Percentiles rank a stretch among this genome's conserved stretches.
phyloP scores from a whole-genome alignment of 2,888 invertebrate genomes.

The Plemyria rubiginata region DNA sequence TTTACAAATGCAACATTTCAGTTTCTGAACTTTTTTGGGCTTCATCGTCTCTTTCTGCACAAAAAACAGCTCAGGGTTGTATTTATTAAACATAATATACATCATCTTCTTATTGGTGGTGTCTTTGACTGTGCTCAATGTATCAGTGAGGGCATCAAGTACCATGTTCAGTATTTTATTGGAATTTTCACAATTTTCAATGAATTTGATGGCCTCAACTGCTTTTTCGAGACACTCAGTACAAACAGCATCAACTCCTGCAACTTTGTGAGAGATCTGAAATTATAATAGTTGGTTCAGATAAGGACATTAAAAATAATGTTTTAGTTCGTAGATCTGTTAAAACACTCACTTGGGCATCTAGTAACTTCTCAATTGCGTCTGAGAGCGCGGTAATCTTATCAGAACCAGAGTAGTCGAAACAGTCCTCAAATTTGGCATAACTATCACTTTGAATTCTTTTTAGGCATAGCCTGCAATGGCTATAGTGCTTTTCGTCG shows the following conservation, averaged over 20 bases:
- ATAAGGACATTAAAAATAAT: not conserved
- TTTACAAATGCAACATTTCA: constrained; percentile 56
- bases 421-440: constrained; percentile 63
- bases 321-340: too few species aligned
- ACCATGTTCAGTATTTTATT: constrained; percentile 56
- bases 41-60: constrained; percentile 44
- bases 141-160: constrained; percentile 56
- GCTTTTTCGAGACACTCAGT: constrained; percentile 60
- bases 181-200: constrained; percentile 56
- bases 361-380: constrained; percentile 56
- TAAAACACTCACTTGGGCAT: constrained; percentile 49
- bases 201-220: constrained; percentile 55
- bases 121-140: constrained; percentile 52
- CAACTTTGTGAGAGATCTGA: constrained; percentile 64
- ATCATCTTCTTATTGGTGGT: constrained; percentile 47
- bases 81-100: constrained; percentile 58
- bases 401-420: constrained; percentile 49
- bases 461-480: constrained; percentile 77
- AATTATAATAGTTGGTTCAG: constrained; percentile 37
- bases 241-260: constrained; percentile 70
- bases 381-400: constrained; percentile 45
- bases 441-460: constrained; percentile 55
- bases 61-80: constrained; percentile 56
- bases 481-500: constrained; percentile 61
- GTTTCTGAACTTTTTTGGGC: constrained; percentile 28